Conservation (phyloP, 2,113 vertebrate genomes). For the Dipodomys spectabilis region DNA sequence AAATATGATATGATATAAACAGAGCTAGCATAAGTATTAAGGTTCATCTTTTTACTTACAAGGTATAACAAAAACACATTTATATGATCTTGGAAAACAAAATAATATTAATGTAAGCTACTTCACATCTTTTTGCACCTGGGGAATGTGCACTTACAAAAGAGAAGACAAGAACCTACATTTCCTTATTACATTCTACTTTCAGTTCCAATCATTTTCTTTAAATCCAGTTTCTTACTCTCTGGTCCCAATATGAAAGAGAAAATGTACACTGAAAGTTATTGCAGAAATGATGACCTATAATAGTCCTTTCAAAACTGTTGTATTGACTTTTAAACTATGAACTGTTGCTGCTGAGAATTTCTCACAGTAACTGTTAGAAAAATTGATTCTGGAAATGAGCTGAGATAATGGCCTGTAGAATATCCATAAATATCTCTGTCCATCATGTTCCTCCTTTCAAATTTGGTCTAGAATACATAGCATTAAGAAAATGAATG, state of each 20-base stretch:
- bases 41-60: neutral
- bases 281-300: neutral
- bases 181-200: slow-evolving; percentile 6
- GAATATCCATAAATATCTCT: slow-evolving; percentile 45
- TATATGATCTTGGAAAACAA: slow-evolving; percentile 32
- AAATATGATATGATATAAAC: neutral
- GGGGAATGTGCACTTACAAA: neutral
- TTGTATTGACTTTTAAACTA: slow-evolving; percentile 56
- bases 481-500: slow-evolving; percentile 49
- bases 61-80: slow-evolving; percentile 46
- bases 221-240: slow-evolving; percentile 23
- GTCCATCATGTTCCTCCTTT: slow-evolving; percentile 30
- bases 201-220: slow-evolving; percentile 32
- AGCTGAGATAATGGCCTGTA: slow-evolving; percentile 51
- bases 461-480: slow-evolving; percentile 20
- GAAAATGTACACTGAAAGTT: neutral
- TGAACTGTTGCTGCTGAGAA: neutral
- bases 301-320: slow-evolving; percentile 7
- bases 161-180: neutral
- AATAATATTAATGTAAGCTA: neutral
- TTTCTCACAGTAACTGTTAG: neutral
- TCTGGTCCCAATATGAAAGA: slow-evolving; percentile 8
- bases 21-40: neutral
- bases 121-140: neutral
- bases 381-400: slow-evolving; percentile 54